phyloP scores from a whole-genome alignment of 2,797 vertebrate species.

The Girardinus metallicus region DNA sequence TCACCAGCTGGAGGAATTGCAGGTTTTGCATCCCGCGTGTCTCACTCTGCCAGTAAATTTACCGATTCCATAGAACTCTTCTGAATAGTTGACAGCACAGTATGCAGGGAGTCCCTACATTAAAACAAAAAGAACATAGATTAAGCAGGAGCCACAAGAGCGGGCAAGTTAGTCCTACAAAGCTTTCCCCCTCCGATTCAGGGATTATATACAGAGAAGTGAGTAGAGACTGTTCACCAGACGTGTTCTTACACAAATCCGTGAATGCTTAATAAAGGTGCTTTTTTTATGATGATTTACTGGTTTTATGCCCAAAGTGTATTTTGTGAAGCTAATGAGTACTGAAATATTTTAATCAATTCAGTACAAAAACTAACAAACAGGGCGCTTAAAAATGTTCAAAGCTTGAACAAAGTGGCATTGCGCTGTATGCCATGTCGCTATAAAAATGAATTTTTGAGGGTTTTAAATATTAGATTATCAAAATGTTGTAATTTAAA shows the following conservation, averaged over 20 bases:
- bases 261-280: constrained; percentile 55
- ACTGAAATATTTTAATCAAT: constrained; percentile 28
- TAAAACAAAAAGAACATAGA: constrained; percentile 67
- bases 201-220: constrained; percentile 61
- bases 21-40: constrained; percentile 60
- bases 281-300: constrained; percentile 30
- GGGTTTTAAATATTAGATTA: not conserved
- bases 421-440: not conserved
- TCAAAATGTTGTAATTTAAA: not conserved
- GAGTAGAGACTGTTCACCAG: constrained; percentile 42
- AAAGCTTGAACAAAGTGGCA: not conserved
- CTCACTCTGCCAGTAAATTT: constrained; percentile 71
- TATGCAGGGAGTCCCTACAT: constrained; percentile 66
- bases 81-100: constrained; percentile 67
- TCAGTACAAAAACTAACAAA: not conserved
- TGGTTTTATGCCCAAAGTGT: constrained; percentile 47
- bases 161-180: constrained; percentile 60
- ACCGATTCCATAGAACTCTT: constrained; percentile 62
- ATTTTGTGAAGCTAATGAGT: constrained; percentile 58
- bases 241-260: constrained; percentile 58
- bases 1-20: constrained; percentile 70
- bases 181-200: constrained; percentile 56
- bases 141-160: constrained; percentile 61
- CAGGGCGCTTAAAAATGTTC: not conserved
- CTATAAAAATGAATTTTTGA: not conserved